Percentiles rank a stretch among this genome's conserved stretches.
phyloP scores from a whole-genome alignment of 2,113 vertebrate species.

The Daboia siamensis region DNA sequence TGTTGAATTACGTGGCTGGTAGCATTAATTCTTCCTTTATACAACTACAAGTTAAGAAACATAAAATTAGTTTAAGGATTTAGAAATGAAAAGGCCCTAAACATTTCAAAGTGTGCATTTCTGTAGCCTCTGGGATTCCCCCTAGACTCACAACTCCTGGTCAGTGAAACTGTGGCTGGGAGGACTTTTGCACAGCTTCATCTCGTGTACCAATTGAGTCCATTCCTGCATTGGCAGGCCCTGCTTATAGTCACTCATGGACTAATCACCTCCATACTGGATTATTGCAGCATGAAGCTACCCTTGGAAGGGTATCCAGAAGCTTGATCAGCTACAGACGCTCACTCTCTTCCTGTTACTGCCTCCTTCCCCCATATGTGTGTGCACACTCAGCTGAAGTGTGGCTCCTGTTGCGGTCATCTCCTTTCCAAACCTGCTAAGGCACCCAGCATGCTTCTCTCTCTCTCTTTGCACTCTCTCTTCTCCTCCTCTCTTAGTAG shows the following conservation, averaged over 20 bases:
- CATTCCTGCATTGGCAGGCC: not conserved
- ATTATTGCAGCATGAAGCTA: not conserved
- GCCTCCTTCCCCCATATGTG: not conserved
- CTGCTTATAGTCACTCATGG: not conserved
- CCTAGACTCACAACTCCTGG: not conserved
- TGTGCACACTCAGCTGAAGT: not conserved
- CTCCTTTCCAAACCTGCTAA: not conserved
- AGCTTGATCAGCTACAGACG: not conserved
- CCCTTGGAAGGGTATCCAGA: not conserved
- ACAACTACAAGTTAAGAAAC: conserved; percentile 75
- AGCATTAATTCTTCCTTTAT: conserved; percentile 98
- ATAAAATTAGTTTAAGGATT: conserved; percentile 12
- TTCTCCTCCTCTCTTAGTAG: not conserved
- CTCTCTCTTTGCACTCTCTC: not conserved
- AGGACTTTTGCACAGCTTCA: not conserved
- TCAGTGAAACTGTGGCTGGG: not conserved
- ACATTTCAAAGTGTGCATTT: not conserved
- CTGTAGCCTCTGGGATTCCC: not conserved
- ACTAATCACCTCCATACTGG: not conserved
- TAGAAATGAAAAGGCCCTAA: conserved; percentile 30
- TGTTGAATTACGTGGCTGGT: conserved; percentile 98
- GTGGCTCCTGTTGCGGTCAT: not conserved
- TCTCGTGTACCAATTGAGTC: not conserved
- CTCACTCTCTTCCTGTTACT: not conserved
- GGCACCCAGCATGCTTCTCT: not conserved